These are phyloP conservation scores for Sarcophaga caerulescens DNA, from an alignment of 2,888 invertebrate species.

Conservation along the genomic window DNA sequence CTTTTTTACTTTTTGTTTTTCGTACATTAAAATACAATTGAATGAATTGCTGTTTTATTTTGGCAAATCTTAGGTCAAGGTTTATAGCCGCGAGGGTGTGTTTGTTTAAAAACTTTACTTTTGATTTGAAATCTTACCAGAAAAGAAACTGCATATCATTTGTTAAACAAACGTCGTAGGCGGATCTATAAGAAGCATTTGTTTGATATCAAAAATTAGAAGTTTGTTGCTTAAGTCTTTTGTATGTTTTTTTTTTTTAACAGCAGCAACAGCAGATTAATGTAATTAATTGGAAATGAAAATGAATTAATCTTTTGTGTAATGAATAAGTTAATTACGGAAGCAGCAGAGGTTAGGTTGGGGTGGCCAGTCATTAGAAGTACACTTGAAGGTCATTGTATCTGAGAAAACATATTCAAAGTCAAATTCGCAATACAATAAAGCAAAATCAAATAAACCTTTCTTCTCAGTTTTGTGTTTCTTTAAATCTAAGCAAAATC, in stretches of 20 bases:
- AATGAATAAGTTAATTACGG: too few species aligned
- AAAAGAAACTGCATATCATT: too few species aligned
- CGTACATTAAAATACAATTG: conserved; percentile 40
- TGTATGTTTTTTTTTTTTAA: not conserved
- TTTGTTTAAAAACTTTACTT: not conserved
- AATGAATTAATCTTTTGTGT: not conserved
- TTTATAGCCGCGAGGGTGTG: conserved; percentile 41
- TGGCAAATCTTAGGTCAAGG: conserved; percentile 57
- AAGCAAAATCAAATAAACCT: too few species aligned
- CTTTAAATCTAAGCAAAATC: too few species aligned
- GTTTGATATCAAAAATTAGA: not conserved
- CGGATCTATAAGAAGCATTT: not conserved
- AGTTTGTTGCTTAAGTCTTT: not conserved
- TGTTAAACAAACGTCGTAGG: too few species aligned
- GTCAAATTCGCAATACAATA: too few species aligned
- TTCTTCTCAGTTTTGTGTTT: too few species aligned
- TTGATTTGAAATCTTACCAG: not conserved
- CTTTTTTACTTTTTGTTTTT: conserved; percentile 11
- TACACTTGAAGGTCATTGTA: too few species aligned
- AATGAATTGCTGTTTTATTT: conserved; percentile 39
- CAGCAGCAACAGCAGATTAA: not conserved
- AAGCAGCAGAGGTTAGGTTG: too few species aligned
- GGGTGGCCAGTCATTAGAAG: too few species aligned
- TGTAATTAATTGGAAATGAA: not conserved
- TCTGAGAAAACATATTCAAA: too few species aligned